Base-by-base conservation (phyloP, 2,888 invertebrate species). In the Pedicia rivosa region DNA sequence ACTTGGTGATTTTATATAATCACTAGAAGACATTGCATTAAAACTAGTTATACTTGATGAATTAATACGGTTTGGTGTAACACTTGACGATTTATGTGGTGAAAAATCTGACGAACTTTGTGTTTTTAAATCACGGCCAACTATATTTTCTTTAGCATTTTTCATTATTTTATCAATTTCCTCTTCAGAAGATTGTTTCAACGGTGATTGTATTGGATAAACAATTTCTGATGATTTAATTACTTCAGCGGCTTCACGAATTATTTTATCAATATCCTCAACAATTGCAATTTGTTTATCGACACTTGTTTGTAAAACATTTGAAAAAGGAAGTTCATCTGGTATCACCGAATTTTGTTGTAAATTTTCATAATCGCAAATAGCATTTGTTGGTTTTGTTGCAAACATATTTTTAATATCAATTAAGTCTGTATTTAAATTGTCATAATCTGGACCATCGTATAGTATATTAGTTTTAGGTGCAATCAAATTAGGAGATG, bases 31-130 rank as follows among this genome's bases (percentile, higher is more conserved):
- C 43, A 57, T 57, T 33, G 56, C 57, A 51, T 59, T 55, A 13
- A 60, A 58, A 25, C 60, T 60, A 43, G 60, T 59, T 38, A 60
- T 54, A 46, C 60, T 60, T 38, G 60, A 60, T 26, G 59, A 60
- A 40, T 54, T 46, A 12, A 53, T 51, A 10, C 56, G 54, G 27
- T 53, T 51, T 39, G 48, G 52, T 15, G 51, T 53, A 2, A 56
- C 54, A 40, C 59, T 60, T 10, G 60, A 56, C 8, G 59, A 59
- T 41, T 58, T 35, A 3, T 12, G 10, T 13, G 13, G n/a, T 4
- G 13, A 27, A 4, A 27, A 12, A 8, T 24, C 24, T 24, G 57
- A 57, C 32, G 57, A 58, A 32, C 56, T 52, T 10, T 56, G 55
- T 4, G 56, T 52, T 17, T 54, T 56, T 4, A 54, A 24, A 24